These are phyloP conservation scores for Drosophila pegasa DNA, from an alignment of 2,888 invertebrate species.

Conservation along the genomic window DNA sequence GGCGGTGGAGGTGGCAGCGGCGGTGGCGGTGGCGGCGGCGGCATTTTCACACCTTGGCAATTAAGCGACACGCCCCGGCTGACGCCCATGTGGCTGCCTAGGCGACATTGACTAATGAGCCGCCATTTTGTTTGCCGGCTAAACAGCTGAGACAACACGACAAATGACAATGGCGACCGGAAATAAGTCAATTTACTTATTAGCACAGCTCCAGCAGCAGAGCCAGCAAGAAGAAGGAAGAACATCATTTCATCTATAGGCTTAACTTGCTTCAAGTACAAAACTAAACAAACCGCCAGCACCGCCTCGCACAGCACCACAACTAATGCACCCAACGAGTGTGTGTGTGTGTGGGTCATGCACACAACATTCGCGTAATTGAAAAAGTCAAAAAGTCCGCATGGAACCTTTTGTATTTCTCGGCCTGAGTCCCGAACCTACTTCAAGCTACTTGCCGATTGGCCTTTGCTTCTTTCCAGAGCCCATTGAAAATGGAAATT, in stretches of 20 bases:
- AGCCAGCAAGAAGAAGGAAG: slow-evolving; percentile 3
- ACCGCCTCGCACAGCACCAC: slow-evolving; percentile 59
- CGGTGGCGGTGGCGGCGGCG: slow-evolving; percentile 21
- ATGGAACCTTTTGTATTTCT: slow-evolving; percentile 25
- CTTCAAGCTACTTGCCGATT: slow-evolving; percentile 20
- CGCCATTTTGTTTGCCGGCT: slow-evolving; percentile 68
- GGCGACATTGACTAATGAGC: slow-evolving; percentile 80
- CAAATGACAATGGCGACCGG: slow-evolving; percentile 62
- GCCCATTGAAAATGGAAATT: too few relatives aligned
- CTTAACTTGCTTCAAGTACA: slow-evolving; percentile 41
- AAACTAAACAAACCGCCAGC: slow-evolving; percentile 62
- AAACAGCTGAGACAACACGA: slow-evolving; percentile 67
- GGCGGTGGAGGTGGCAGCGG: too few relatives aligned
- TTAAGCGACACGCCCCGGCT: slow-evolving; percentile 49
- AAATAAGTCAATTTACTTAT: slow-evolving; percentile 80
- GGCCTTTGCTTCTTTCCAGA: slow-evolving; percentile 5
- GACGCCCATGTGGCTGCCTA: slow-evolving; percentile 52
- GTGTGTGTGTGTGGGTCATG: slow-evolving; percentile 32
- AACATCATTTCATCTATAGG: slow-evolving; percentile 7
- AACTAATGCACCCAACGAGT: slow-evolving; percentile 44
- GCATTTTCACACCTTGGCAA: slow-evolving; percentile 75
- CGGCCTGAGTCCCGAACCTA: slow-evolving; percentile 18
- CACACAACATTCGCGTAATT: slow-evolving; percentile 68
- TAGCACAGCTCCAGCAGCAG: slow-evolving; percentile 34
- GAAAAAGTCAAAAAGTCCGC: slow-evolving; percentile 73